Evolutionary conservation across 2,113 vertebrate species (phyloP).

Genomic region (Rhabdomys dilectus): DNA sequence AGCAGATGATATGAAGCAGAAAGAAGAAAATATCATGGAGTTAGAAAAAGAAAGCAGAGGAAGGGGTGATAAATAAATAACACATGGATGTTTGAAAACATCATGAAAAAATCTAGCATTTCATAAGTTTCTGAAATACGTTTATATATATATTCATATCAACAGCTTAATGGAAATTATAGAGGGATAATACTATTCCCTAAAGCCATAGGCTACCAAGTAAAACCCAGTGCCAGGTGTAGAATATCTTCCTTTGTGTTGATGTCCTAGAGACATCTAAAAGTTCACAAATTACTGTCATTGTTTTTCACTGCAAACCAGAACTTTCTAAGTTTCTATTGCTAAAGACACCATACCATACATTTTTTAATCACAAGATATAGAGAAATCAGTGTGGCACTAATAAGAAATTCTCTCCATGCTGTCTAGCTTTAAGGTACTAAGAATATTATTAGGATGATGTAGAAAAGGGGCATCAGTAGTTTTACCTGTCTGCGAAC

Average conservation of each 20-base stretch:
- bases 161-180: background rate
- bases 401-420: background rate
- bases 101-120: background rate
- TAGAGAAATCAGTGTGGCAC: background rate
- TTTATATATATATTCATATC: background rate
- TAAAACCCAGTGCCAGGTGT: background rate
- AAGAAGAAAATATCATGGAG: accelerated
- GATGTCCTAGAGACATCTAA: background rate
- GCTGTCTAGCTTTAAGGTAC: background rate
- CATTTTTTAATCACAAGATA: background rate
- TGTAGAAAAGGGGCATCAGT: background rate
- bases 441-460: background rate
- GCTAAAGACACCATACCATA: background rate
- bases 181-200: background rate
- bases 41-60: background rate
- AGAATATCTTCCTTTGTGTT: background rate
- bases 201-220: background rate
- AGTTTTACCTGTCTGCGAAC: background rate
- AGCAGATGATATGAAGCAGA: background rate
- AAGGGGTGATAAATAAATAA: background rate
- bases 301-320: background rate
- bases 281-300: background rate
- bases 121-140: background rate
- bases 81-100: background rate
- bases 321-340: background rate